Evolutionary conservation across 2,888 invertebrate species (phyloP), one percentile per base, ranked within the genome.

Genomic region (Agelastica alni): DNA sequence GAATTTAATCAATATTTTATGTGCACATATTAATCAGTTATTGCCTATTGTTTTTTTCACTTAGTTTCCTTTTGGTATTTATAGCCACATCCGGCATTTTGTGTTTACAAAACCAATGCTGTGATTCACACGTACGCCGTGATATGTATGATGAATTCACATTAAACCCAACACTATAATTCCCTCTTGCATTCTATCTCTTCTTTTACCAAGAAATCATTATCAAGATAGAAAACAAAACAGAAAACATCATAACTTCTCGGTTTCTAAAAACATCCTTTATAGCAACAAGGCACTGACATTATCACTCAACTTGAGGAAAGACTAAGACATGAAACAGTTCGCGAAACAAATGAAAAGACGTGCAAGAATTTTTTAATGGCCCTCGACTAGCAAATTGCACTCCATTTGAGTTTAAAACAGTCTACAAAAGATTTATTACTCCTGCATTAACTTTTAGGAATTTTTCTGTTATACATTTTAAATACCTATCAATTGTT

Each of bases 291-390:
- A 20, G 37, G 6, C 18, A 20, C 17, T 20, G 37, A 39, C 37
- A 17, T 39, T 39, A 39, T 39, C 37, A 17, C 18, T 12, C 18
- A 17, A 17, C 36, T 36, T 16, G n/a, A 20, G 6, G 20, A 20
- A 17, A 10, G n/a, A 39, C 18, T 39, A 37, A 37, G 37, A 36
- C 46, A 34, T 46, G 46, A 46, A 46, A 37, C 13, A 54, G 44
- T 54, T 49, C 39, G 49, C 16, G 49, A 44, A 54, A 54, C 49
- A 49, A 54, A 54, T 49, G 45, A 41, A 30, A 26, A 22, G 36
- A 54, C 54, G 54, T 54, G 54, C 18, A 54, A 54, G 49, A 54
- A 54, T 54, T 54, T 34, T 45, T 20, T 17, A 26, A 46, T 22
- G 18, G 22, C 20, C 13, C n/a, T n/a, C n/a, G n/a, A n/a, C n/a